Percentiles rank a stretch among this genome's conserved stretches.
These are phyloP conservation scores for Ophiothrix spiculata DNA, from an alignment of 35 echinoderm and acorn worm species.

Conservation along the genomic window DNA sequence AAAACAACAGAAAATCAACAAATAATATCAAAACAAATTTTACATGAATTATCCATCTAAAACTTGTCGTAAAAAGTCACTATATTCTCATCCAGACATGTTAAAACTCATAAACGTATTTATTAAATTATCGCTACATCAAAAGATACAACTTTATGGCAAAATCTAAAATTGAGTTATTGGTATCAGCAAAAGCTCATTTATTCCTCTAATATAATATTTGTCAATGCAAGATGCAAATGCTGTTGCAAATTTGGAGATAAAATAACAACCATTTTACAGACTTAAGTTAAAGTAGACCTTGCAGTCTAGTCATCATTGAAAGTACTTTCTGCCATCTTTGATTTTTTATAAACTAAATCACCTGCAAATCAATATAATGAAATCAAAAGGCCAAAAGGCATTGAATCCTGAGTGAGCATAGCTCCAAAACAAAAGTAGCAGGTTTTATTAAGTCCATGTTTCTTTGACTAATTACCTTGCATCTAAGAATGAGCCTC, in stretches of 20 bases:
- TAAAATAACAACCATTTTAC: neutral
- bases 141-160: too few species aligned
- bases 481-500: slow-evolving; percentile 73
- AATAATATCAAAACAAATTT: neutral
- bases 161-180: neutral
- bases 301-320: too few species aligned
- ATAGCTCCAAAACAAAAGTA: too few species aligned
- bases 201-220: neutral
- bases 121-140: neutral
- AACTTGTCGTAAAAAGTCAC: neutral
- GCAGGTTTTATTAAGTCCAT: too few species aligned
- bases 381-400: too few species aligned
- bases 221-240: neutral
- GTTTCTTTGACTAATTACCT: too few species aligned
- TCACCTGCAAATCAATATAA: too few species aligned
- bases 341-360: too few species aligned
- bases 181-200: neutral
- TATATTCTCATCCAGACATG: neutral
- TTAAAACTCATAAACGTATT: neutral
- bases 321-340: too few species aligned
- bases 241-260: too few species aligned
- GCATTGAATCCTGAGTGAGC: too few species aligned
- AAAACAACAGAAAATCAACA: neutral
- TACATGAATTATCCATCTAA: neutral
- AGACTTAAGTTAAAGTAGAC: neutral